Evolutionary conservation across 2,888 invertebrate species (phyloP).

Genomic region (Idaea aversata): DNA sequence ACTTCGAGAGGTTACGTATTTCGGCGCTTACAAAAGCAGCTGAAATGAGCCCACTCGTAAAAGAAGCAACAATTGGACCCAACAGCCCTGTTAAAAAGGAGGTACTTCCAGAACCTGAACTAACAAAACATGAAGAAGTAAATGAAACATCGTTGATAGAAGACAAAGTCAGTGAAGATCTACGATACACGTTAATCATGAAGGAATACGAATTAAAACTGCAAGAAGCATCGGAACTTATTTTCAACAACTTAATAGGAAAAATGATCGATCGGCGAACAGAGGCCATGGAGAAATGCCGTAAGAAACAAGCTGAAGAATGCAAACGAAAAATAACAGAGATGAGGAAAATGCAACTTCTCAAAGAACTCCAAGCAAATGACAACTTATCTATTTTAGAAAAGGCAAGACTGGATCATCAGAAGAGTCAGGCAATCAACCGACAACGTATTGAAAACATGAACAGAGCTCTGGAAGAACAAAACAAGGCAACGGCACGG

Average conservation of each 20-base stretch:
- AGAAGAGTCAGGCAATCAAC: conserved; percentile 68
- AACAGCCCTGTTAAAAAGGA: conserved; percentile 45
- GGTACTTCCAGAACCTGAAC: conserved; percentile 18
- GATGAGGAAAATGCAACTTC: conserved; percentile 65
- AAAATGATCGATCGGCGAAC: conserved; percentile 59
- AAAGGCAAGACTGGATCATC: conserved; percentile 71
- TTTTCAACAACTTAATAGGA: conserved; percentile 57
- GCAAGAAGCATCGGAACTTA: conserved; percentile 48
- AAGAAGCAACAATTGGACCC: conserved; percentile 69
- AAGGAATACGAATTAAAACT: conserved; percentile 58
- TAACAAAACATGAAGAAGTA: conserved; percentile 29
- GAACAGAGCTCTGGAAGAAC: conserved; percentile 74
- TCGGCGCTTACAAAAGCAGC: conserved; percentile 81
- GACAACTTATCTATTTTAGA: conserved; percentile 71
- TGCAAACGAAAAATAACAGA: conserved; percentile 63
- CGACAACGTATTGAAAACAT: conserved; percentile 69
- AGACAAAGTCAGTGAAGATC: conserved; percentile 59
- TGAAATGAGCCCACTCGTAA: conserved; percentile 71
- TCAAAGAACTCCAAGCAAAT: conserved; percentile 69
- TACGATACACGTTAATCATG: conserved; percentile 56
- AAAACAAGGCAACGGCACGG: conserved; percentile 64
- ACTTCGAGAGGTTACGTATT: conserved; percentile 76
- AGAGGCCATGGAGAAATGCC: conserved; percentile 54
- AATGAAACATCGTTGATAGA: conserved; percentile 49
- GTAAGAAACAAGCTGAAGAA: conserved; percentile 59